phyloP scores from a whole-genome alignment of 2,888 invertebrate genomes.

The Philhelius pedissequus region DNA sequence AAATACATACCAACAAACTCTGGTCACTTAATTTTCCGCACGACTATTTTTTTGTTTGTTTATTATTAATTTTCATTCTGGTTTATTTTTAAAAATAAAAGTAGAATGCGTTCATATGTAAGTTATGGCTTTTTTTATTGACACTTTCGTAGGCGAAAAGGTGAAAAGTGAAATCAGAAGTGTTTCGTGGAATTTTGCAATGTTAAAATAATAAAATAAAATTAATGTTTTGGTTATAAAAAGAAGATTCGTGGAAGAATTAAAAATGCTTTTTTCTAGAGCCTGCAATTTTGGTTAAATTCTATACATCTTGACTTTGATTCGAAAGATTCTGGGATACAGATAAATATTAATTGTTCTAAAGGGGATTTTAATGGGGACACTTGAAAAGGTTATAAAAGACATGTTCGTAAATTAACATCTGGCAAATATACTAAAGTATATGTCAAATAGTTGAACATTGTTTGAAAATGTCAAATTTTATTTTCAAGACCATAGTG shows the following conservation, averaged over 20 bases:
- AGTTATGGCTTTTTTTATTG: not conserved
- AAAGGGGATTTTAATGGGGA: too few species aligned
- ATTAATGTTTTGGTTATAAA: not conserved
- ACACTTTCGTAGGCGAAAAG: not conserved
- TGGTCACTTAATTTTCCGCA: conserved; percentile 26
- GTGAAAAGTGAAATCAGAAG: conserved; percentile 43
- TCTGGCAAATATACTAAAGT: too few species aligned
- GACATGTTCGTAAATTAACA: too few species aligned
- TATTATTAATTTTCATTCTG: not conserved
- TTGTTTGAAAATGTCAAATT: too few species aligned
- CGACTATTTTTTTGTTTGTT: not conserved
- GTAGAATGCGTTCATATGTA: conserved; percentile 19
- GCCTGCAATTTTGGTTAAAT: too few species aligned
- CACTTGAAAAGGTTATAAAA: too few species aligned
- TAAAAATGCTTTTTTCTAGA: too few species aligned
- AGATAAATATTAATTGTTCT: too few species aligned
- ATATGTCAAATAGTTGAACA: too few species aligned
- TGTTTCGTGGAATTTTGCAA: not conserved
- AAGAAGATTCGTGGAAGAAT: not conserved
- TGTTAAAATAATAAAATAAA: not conserved
- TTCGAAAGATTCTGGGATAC: too few species aligned
- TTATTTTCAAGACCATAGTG: too few species aligned
- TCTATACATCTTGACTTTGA: too few species aligned
- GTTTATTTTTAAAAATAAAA: not conserved
- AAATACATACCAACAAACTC: not conserved